phyloP scores from a whole-genome alignment of 2,113 vertebrate species.

The Oreochromis aureus region DNA sequence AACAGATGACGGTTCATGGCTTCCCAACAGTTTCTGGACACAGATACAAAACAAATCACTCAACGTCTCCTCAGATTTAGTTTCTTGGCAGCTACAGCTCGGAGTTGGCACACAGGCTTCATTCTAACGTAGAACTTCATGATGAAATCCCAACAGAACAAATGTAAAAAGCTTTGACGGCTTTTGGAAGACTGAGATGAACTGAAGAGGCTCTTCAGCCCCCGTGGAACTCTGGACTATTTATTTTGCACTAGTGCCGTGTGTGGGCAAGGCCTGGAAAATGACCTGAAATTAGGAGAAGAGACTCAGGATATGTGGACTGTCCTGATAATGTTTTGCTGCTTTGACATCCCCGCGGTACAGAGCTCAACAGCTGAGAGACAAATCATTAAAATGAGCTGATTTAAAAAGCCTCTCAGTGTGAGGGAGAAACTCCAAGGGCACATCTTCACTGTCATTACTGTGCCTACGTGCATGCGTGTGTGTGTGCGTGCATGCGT shows the following conservation, averaged over 20 bases:
- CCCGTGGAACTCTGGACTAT: too few species aligned
- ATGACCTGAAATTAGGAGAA: neutral
- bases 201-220: neutral
- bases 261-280: neutral
- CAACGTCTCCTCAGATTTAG: neutral
- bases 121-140: neutral
- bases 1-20: slow-evolving; percentile 75
- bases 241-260: neutral
- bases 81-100: neutral
- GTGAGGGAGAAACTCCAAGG: neutral
- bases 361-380: neutral
- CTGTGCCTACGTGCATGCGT: neutral
- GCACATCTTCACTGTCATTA: neutral
- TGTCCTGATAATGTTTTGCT: neutral
- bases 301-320: neutral
- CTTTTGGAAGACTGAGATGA: neutral
- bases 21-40: slow-evolving; percentile 76
- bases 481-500: neutral
- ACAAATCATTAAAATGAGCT: neutral
- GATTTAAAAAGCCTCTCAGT: neutral
- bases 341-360: neutral
- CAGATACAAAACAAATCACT: neutral
- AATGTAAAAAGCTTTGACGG: neutral
- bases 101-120: neutral
- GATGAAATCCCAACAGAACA: neutral